Evolutionary conservation across 2,797 vertebrate genomes (phyloP).

Genomic region (Squalus acanthias): DNA sequence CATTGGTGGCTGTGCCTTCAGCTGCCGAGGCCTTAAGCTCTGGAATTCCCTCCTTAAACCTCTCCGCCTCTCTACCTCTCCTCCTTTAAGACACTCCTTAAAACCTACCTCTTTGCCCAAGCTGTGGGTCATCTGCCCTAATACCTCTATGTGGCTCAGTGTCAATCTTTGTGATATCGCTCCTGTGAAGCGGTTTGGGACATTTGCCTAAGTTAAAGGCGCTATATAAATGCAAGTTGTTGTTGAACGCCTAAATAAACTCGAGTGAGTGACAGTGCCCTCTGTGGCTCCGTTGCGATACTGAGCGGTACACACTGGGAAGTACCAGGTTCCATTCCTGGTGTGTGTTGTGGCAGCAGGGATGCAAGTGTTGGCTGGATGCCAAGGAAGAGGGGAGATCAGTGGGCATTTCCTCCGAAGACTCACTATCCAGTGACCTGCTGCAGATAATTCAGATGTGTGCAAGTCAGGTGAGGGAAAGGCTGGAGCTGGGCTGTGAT

Average conservation of each 20-base stretch:
- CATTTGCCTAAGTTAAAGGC: neutral
- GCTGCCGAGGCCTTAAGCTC: neutral
- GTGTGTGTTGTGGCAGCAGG: neutral
- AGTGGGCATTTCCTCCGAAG: neutral
- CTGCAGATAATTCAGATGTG: neutral
- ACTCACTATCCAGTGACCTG: neutral
- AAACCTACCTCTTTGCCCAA: neutral
- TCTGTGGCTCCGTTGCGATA: neutral
- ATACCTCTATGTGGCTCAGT: neutral
- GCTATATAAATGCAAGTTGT: neutral
- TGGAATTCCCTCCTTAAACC: neutral
- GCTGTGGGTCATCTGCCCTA: no score
- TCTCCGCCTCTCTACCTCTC: neutral
- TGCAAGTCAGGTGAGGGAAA: neutral
- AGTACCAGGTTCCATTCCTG: neutral
- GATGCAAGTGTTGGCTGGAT: neutral
- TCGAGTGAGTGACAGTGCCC: neutral
- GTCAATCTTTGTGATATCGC: neutral
- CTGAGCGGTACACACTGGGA: neutral
- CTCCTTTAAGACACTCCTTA: neutral
- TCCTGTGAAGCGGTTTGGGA: no score
- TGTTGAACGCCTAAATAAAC: neutral
- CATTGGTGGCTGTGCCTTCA: neutral
- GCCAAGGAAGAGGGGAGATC: neutral
- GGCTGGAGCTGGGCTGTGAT: neutral